phyloP scores from a whole-genome alignment of 1,140 invertebrate species.

The Ruditapes philippinarum region DNA sequence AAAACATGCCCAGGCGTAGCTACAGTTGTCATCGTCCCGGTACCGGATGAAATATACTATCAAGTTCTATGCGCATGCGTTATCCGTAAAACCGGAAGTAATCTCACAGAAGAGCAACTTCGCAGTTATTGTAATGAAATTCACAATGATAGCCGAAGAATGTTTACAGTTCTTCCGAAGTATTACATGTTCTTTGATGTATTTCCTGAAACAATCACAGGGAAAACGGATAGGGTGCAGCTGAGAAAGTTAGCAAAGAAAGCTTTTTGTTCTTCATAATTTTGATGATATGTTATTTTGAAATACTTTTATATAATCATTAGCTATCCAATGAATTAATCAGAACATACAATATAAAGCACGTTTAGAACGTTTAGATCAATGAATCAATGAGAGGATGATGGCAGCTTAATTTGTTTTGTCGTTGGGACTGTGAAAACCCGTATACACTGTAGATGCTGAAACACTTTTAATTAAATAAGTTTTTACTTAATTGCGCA shows the following conservation, averaged over 20 bases:
- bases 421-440: no score
- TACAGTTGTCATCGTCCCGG: constrained; percentile 19
- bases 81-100: background rate
- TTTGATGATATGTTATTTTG: no score
- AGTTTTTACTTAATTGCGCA: no score
- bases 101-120: constrained; percentile 29
- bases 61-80: constrained; percentile 55
- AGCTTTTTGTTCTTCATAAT: background rate
- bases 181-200: constrained; percentile 38
- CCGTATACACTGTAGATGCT: no score
- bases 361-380: no score
- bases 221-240: background rate
- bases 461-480: no score
- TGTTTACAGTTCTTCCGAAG: constrained; percentile 36
- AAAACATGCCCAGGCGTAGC: constrained; percentile 29
- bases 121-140: constrained; percentile 17
- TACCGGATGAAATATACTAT: constrained; percentile 13
- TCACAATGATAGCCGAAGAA: background rate
- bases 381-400: no score
- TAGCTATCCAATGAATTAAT: no score
- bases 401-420: no score
- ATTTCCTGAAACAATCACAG: constrained; percentile 16
- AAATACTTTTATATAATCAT: no score
- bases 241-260: background rate
- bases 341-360: no score